Conservation (phyloP, 2,113 vertebrate species). For the Catharus minimus region DNA sequence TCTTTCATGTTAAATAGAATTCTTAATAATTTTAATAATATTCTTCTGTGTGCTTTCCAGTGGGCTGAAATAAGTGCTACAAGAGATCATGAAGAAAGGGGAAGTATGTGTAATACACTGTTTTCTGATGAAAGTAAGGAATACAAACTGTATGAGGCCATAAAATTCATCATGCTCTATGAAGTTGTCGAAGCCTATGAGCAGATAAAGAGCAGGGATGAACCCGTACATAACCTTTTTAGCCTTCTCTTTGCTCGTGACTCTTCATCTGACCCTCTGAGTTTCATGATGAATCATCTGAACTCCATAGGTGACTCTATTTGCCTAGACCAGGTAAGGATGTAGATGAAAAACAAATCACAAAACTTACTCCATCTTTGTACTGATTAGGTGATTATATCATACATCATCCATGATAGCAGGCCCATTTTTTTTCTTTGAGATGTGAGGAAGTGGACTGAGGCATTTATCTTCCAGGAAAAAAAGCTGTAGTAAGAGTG, state of each 20-base stretch:
- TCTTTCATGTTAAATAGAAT: background rate
- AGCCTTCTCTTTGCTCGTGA: constrained; percentile 74
- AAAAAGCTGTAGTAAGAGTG: background rate
- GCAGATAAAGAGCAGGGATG: constrained; percentile 63
- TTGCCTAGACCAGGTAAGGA: constrained; percentile 77
- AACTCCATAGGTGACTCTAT: constrained; percentile 76
- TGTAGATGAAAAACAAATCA: background rate
- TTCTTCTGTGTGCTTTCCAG: constrained; percentile 56
- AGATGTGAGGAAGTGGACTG: background rate
- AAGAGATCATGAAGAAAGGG: constrained; percentile 73
- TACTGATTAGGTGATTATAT: background rate
- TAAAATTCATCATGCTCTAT: constrained; percentile 84
- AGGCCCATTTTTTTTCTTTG: background rate
- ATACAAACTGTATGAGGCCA: constrained; percentile 76
- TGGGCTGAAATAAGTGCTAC: constrained; percentile 75
- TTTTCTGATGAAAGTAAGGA: constrained; percentile 77
- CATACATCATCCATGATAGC: background rate
- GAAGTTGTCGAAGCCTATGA: constrained; percentile 78
- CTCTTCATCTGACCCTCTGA: constrained; percentile 77
- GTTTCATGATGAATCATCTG: constrained; percentile 85
- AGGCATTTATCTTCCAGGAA: background rate
- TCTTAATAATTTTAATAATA: background rate
- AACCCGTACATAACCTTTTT: constrained; percentile 59
- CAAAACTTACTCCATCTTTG: background rate
- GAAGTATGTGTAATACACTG: constrained; percentile 68